These are phyloP conservation scores for Danio aesculapii DNA, from an alignment of 2,797 vertebrate species.

Conservation along the genomic window DNA sequence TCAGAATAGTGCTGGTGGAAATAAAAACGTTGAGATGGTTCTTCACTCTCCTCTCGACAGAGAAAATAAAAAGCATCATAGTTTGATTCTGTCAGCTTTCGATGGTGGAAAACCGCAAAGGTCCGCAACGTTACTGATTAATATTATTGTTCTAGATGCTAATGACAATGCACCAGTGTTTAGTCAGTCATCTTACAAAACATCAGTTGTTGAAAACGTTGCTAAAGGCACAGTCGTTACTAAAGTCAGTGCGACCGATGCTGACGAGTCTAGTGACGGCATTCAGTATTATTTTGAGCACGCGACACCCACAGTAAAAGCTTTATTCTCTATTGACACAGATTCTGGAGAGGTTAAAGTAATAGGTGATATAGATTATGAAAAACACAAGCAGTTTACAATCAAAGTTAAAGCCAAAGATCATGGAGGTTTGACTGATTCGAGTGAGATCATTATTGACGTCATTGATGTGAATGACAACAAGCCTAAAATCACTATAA, in stretches of 20 bases:
- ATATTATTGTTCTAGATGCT: slow-evolving; percentile 53
- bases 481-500: slow-evolving; percentile 74
- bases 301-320: slow-evolving; percentile 55
- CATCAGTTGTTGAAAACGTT: slow-evolving; percentile 57
- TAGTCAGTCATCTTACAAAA: slow-evolving; percentile 48
- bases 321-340: slow-evolving; percentile 76
- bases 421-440: slow-evolving; percentile 67
- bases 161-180: slow-evolving; percentile 63
- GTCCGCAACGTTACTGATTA: slow-evolving; percentile 57
- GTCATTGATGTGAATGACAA: slow-evolving; percentile 86
- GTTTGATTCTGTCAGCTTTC: slow-evolving; percentile 50
- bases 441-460: slow-evolving; percentile 77
- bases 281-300: slow-evolving; percentile 77
- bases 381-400: slow-evolving; percentile 73
- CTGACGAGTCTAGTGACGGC: slow-evolving; percentile 67
- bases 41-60: slow-evolving; percentile 55
- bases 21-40: slow-evolving; percentile 60
- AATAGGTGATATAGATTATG: slow-evolving; percentile 77
- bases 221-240: slow-evolving; percentile 38
- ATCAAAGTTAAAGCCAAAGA: slow-evolving; percentile 80
- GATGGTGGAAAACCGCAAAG: slow-evolving; percentile 63
- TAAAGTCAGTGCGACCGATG: slow-evolving; percentile 57
- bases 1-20: slow-evolving; percentile 32
- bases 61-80: slow-evolving; percentile 44
- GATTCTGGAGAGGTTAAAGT: slow-evolving; percentile 73